These are phyloP conservation scores for Setophaga kirtlandii DNA, from an alignment of 2,113 vertebrate genomes.

Conservation along the genomic window DNA sequence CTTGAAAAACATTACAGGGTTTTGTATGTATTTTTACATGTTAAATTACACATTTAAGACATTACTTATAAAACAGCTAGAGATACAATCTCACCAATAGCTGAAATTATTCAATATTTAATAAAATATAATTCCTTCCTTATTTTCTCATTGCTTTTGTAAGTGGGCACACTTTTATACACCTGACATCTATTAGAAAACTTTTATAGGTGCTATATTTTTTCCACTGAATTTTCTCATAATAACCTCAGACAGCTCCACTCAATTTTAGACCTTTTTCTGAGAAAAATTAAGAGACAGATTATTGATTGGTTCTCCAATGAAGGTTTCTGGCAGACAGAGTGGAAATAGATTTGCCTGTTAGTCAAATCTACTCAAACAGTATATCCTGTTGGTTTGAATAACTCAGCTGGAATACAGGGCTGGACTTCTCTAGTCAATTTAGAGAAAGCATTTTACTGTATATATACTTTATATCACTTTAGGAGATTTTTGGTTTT, in stretches of 20 bases:
- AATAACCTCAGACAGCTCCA: neutral
- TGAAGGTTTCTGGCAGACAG: neutral
- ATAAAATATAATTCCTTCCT: neutral
- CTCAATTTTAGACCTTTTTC: neutral
- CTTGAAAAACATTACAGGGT: neutral
- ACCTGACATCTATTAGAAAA: rapidly evolving
- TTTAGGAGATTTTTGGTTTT: neutral
- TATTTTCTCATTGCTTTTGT: neutral
- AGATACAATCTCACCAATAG: neutral
- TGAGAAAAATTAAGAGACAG: neutral
- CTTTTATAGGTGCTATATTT: neutral
- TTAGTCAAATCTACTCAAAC: neutral
- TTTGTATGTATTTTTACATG: neutral
- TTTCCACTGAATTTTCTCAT: neutral
- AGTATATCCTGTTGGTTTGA: neutral
- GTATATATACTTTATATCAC: neutral
- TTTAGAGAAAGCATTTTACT: neutral
- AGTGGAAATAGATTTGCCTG: neutral
- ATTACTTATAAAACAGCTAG: neutral
- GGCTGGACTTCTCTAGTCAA: neutral
- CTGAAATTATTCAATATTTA: neutral
- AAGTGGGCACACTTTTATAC: neutral
- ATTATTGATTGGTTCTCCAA: neutral
- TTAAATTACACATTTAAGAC: neutral
- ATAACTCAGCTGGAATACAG: neutral